Conservation (phyloP, 2,888 invertebrate species). For the Proisotoma minuta region DNA sequence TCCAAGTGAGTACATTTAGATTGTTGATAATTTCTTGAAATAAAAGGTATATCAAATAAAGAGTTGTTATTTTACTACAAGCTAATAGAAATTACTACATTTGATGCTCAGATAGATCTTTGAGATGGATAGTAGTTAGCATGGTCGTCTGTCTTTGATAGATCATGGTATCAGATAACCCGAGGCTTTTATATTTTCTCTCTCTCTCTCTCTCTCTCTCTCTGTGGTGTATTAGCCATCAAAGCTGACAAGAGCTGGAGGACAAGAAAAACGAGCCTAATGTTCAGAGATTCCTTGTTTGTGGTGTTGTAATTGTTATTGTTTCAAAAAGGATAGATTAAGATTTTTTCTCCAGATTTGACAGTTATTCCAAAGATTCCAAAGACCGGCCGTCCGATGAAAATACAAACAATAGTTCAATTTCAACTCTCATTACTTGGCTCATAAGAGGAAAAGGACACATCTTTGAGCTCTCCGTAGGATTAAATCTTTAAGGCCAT, state of each 20-base stretch:
- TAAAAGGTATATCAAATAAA: background rate
- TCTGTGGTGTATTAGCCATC: conserved; percentile 6
- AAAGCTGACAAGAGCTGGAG: conserved; percentile 1
- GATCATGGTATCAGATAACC: conserved; percentile 9
- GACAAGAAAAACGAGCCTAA: conserved; percentile 3
- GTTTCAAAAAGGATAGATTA: conserved; percentile 14
- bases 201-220: background rate
- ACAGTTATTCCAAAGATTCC: conserved; percentile 9
- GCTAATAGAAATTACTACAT: conserved; percentile 4
- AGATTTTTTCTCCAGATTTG: conserved; percentile 15
- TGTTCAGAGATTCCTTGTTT: conserved; percentile 10
- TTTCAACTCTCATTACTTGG: too few species aligned
- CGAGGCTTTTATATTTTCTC: background rate
- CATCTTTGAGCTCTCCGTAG: background rate
- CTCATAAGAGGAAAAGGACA: too few species aligned
- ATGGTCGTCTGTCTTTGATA: conserved; percentile 6
- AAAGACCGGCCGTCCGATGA: background rate
- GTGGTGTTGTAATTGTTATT: conserved; percentile 19
- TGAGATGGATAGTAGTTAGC: background rate
- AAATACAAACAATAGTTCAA: background rate
- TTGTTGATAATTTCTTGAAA: background rate
- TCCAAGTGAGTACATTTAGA: conserved; percentile 6
- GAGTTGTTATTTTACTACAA: conserved; percentile 2
- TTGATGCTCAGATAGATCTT: background rate
- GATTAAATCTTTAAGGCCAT: too few species aligned